Conservation (phyloP, 2,113 vertebrate genomes). For the Nestor notabilis region DNA sequence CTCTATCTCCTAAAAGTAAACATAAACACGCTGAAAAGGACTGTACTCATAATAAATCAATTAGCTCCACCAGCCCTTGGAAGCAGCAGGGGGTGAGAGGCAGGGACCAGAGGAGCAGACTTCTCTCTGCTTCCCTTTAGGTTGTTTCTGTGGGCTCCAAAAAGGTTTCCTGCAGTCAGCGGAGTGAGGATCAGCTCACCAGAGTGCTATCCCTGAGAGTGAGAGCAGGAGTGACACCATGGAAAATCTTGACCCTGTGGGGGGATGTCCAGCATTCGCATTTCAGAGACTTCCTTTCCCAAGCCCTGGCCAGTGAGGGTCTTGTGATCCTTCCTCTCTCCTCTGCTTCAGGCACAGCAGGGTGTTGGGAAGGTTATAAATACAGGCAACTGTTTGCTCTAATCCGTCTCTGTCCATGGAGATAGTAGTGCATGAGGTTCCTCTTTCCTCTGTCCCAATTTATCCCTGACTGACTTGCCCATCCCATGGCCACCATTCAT, state of each 20-base stretch:
- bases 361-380: constrained; percentile 50
- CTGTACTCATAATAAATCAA: background rate
- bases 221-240: constrained; percentile 11
- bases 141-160: background rate
- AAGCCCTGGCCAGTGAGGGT: constrained; percentile 55
- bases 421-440: background rate
- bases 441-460: constrained; percentile 1
- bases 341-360: background rate
- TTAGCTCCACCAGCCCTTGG: background rate
- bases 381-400: constrained; percentile 38
- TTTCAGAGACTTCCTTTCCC: constrained; percentile 67
- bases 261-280: constrained; percentile 12
- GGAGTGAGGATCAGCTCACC: background rate
- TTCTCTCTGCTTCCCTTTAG: background rate
- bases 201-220: background rate
- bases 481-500: constrained; percentile 24
- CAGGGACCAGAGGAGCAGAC: background rate
- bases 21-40: constrained; percentile 35
- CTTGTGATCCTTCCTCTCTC: constrained; percentile 54
- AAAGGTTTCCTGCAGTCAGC: background rate
- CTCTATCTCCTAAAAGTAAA: constrained; percentile 58
- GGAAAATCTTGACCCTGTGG: constrained; percentile 34
- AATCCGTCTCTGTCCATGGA: background rate
- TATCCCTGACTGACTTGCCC: constrained; percentile 37
- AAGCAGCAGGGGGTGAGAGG: background rate